Evolutionary conservation across 2,888 invertebrate species (phyloP).

Genomic region (Acanthosepion esculentum): DNA sequence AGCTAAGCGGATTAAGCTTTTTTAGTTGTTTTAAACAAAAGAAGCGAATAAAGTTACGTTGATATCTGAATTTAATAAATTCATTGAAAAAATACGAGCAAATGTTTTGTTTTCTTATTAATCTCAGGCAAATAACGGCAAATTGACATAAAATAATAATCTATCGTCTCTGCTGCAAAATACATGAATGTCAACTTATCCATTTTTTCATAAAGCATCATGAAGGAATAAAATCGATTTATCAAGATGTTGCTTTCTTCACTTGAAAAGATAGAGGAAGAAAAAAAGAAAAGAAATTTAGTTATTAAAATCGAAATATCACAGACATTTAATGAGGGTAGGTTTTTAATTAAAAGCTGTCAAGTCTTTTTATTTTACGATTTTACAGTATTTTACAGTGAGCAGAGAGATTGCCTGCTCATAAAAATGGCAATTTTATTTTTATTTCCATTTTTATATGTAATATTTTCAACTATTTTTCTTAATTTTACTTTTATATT

Average conservation of each 20-base stretch:
- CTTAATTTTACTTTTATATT: too few species aligned
- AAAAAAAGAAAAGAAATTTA: not conserved
- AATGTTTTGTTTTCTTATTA: constrained; percentile 33
- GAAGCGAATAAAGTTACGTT: not conserved
- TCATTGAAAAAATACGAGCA: not conserved
- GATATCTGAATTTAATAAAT: not conserved
- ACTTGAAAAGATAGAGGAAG: not conserved
- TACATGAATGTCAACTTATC: not conserved
- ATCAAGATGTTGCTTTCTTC: not conserved
- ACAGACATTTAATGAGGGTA: not conserved
- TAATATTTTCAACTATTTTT: too few species aligned
- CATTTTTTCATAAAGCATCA: not conserved
- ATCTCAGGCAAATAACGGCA: not conserved
- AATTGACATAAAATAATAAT: not conserved
- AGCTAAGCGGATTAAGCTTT: not conserved
- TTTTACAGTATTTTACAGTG: not conserved
- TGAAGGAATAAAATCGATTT: not conserved
- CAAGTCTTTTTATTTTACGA: not conserved
- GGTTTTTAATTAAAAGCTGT: not conserved
- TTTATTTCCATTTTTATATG: too few species aligned
- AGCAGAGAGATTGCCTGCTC: not conserved
- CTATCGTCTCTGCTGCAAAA: not conserved
- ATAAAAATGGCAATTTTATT: not conserved
- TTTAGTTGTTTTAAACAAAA: not conserved
- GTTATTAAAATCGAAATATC: not conserved